phyloP scores from a whole-genome alignment of 2,888 invertebrate species.

The Acanthopleura granulata region DNA sequence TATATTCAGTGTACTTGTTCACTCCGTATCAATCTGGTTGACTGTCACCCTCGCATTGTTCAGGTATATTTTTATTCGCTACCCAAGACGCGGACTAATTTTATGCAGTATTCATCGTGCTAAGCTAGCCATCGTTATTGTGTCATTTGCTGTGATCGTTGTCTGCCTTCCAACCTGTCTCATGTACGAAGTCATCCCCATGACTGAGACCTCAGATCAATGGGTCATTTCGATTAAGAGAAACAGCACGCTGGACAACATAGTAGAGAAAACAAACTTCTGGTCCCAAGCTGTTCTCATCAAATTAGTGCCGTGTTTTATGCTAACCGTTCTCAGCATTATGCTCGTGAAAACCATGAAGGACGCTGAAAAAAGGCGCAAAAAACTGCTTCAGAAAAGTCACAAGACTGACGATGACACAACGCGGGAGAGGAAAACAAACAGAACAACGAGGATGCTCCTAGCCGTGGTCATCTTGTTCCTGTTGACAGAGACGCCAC shows the following conservation, averaged over 20 bases:
- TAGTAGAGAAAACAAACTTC: constrained; percentile 78
- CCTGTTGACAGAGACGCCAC: constrained; percentile 90
- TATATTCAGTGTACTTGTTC: constrained; percentile 87
- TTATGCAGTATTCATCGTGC: constrained; percentile 88
- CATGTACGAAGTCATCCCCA: constrained; percentile 67
- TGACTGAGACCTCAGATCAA: constrained; percentile 69
- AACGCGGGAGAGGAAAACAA: constrained; percentile 60
- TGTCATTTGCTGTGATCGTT: constrained; percentile 56
- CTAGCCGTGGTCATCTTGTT: constrained; percentile 89
- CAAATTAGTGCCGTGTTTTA: constrained; percentile 90
- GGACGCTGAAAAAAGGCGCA: constrained; percentile 61
- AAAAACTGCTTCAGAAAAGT: constrained; percentile 49
- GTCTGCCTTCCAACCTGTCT: constrained; percentile 67
- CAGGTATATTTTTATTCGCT: constrained; percentile 77
- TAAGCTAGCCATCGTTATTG: constrained; percentile 81
- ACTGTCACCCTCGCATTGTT: constrained; percentile 94
- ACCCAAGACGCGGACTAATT: constrained; percentile 82
- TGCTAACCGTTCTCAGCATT: constrained; percentile 79
- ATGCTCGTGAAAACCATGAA: constrained; percentile 70
- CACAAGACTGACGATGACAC: constrained; percentile 42
- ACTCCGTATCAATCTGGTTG: constrained; percentile 94
- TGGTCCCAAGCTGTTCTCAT: constrained; percentile 94
- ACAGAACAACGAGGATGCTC: constrained; percentile 91
- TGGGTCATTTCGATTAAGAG: constrained; percentile 73
- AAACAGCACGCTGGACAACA: constrained; percentile 48